Evolutionary conservation across 64 coral and sea anemone species (phyloP).

Genomic region (Stylophora pistillata): DNA sequence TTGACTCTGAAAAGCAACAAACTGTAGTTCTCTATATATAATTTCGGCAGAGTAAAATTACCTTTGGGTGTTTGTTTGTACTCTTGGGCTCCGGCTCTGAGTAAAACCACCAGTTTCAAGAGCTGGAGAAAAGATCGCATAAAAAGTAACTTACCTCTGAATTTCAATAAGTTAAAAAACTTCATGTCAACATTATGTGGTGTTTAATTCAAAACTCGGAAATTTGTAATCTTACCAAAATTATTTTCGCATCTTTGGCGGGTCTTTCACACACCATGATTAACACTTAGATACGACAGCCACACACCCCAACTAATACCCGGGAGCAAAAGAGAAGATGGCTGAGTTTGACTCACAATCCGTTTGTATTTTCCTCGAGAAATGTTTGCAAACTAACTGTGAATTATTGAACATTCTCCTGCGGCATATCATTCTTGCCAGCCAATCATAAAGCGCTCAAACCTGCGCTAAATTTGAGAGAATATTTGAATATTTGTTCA

Average conservation of each 20-base stretch:
- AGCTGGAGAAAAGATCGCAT: conserved; percentile 14
- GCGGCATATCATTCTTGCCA: neutral
- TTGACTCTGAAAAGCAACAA: neutral
- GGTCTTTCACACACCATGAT: neutral
- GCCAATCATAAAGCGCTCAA: conserved; percentile 2
- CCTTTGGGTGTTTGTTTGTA: conserved; percentile 10
- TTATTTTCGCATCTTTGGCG: neutral
- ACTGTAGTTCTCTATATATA: neutral
- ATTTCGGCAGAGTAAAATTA: neutral
- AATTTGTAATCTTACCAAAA: conserved; percentile 12
- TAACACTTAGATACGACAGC: neutral
- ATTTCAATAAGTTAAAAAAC: neutral
- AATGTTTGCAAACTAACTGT: neutral
- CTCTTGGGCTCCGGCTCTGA: neutral
- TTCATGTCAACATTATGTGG: neutral
- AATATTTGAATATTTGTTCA: neutral
- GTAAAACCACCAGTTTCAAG: neutral
- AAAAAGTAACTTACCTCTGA: neutral
- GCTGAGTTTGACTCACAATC: neutral
- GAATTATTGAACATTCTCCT: conserved; percentile 26
- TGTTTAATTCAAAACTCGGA: neutral
- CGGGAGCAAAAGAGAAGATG: neutral
- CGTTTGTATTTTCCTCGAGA: neutral
- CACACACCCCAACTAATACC: too few species aligned
- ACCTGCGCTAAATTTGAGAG: neutral